Percentiles rank a stretch among this genome's conserved stretches.
Evolutionary conservation across 92 coral and sea anemone species (phyloP).

Genomic region (Plumapathes pennacea): DNA sequence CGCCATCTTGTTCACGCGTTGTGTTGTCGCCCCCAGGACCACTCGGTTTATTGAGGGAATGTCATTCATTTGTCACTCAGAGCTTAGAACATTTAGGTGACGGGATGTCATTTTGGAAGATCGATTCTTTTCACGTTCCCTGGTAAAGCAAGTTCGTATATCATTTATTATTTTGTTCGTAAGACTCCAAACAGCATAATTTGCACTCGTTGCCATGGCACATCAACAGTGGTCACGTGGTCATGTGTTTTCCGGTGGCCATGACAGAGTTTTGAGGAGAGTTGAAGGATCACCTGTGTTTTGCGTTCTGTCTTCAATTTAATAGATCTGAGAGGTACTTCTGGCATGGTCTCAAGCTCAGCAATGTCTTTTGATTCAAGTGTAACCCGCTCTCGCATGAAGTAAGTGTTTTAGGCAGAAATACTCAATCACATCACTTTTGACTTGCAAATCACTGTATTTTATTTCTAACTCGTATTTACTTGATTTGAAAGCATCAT

Average conservation of each 20-base stretch:
- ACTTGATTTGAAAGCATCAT: too few species aligned
- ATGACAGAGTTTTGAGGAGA: conserved; percentile 25
- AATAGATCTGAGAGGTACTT: neutral
- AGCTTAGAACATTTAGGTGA: too few species aligned
- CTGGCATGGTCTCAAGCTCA: conserved; percentile 76
- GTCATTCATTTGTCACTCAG: too few species aligned
- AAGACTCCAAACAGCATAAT: too few species aligned
- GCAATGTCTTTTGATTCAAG: conserved; percentile 85
- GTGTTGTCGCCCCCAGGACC: conserved; percentile 15
- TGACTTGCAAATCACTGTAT: too few species aligned
- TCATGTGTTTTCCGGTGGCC: conserved; percentile 28
- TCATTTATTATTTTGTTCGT: too few species aligned
- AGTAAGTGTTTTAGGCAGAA: conserved; percentile 25
- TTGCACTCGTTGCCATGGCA: conserved; percentile 43
- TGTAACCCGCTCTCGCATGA: conserved; percentile 67
- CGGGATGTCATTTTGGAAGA: too few species aligned
- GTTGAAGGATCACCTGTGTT: neutral
- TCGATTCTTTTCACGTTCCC: too few species aligned
- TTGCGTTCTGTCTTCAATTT: neutral
- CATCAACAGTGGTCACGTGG: conserved; percentile 52
- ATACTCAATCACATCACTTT: neutral
- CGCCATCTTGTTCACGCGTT: conserved; percentile 93
- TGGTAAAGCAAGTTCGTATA: too few species aligned
- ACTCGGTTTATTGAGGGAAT: too few species aligned
- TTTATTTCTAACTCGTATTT: too few species aligned